Conservation (phyloP, 2,888 invertebrate genomes). For the Leptopilina syphax region DNA sequence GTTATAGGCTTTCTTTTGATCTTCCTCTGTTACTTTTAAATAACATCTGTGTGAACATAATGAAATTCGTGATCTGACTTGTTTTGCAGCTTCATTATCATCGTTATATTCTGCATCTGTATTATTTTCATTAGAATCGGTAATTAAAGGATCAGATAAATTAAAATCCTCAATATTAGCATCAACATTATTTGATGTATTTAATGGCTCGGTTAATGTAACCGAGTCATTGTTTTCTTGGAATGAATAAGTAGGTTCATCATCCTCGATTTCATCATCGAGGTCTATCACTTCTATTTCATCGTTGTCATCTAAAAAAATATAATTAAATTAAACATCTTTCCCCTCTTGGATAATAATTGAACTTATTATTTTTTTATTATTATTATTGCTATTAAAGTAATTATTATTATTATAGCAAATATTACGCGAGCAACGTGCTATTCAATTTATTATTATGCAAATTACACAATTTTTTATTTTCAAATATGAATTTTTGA, state of each 20-base stretch:
- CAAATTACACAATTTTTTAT: too few species aligned
- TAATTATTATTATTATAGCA: not conserved
- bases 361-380: too few species aligned
- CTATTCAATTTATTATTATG: too few species aligned
- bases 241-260: not conserved
- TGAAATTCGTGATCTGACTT: not conserved
- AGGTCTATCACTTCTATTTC: constrained; percentile 5
- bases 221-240: not conserved
- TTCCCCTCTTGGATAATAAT: not conserved
- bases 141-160: not conserved
- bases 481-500: too few species aligned
- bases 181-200: not conserved
- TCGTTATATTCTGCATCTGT: not conserved
- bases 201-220: not conserved
- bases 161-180: not conserved
- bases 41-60: not conserved
- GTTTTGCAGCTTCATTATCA: not conserved
- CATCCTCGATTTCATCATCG: not conserved
- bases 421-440: too few species aligned
- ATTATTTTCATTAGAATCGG: not conserved
- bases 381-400: too few species aligned
- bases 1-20: not conserved
- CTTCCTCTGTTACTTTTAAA: not conserved
- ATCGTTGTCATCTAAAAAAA: not conserved
- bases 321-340: not conserved